These are phyloP conservation scores for Bombus impatiens DNA, from an alignment of 1,140 invertebrate genomes.

Conservation along the genomic window DNA sequence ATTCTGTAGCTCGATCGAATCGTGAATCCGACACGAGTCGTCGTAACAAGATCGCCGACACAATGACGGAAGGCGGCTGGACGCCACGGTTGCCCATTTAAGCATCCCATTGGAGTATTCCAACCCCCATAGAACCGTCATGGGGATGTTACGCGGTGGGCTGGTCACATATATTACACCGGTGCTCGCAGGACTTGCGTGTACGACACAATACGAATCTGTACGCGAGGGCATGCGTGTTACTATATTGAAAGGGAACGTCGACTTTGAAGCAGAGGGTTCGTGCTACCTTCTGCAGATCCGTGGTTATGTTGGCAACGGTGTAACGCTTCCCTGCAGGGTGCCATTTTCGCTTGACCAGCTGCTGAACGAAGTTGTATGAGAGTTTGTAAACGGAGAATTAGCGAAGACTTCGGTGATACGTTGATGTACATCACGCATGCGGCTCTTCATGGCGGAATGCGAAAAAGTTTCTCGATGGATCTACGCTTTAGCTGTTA, in stretches of 20 bases:
- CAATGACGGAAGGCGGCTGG: slow-evolving; percentile 51
- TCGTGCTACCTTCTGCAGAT: slow-evolving; percentile 12
- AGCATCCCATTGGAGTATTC: slow-evolving; percentile 12
- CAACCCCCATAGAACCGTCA: not conserved
- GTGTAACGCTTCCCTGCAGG: slow-evolving; percentile 54
- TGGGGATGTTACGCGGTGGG: slow-evolving; percentile 27
- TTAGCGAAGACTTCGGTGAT: not conserved
- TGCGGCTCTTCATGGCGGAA: too few relatives aligned
- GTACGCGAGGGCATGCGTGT: slow-evolving; percentile 40
- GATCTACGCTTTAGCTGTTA: too few relatives aligned
- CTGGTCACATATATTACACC: slow-evolving; percentile 9
- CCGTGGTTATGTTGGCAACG: slow-evolving; percentile 30
- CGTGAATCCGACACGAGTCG: slow-evolving; percentile 26
- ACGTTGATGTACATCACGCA: too few relatives aligned
- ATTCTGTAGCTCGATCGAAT: slow-evolving; percentile 9
- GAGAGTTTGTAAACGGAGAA: slow-evolving; percentile 22
- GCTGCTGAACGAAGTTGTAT: slow-evolving; percentile 36
- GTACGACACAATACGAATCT: slow-evolving; percentile 12
- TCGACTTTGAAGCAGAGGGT: slow-evolving; percentile 5
- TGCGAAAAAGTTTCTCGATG: too few relatives aligned
- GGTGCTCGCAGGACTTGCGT: slow-evolving; percentile 28
- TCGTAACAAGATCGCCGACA: slow-evolving; percentile 52
- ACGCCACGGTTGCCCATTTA: slow-evolving; percentile 38
- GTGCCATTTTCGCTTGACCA: slow-evolving; percentile 60
- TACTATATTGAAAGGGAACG: slow-evolving; percentile 35